Conservation (phyloP, 2,888 invertebrate genomes). For the Cynaeus angustus region DNA sequence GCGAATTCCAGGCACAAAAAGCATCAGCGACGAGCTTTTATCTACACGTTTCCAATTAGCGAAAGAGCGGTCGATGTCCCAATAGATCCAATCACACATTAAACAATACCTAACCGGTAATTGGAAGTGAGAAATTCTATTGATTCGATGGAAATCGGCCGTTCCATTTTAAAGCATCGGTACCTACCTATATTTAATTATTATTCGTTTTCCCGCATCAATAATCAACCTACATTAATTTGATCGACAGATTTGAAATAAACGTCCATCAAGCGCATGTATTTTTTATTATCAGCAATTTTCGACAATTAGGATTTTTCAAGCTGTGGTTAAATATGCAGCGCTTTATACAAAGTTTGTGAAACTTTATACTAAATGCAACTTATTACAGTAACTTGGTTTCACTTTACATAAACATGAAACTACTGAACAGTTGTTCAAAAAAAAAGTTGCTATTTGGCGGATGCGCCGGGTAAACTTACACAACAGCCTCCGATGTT, state of each 20-base stretch:
- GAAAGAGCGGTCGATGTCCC: constrained; percentile 59
- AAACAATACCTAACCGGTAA: constrained; percentile 61
- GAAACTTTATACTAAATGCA: too few species aligned
- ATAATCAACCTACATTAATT: constrained; percentile 2
- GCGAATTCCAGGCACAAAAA: constrained; percentile 43
- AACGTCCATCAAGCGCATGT: not conserved
- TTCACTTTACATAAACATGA: too few species aligned
- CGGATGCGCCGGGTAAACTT: constrained; percentile 2
- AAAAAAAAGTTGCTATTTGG: not conserved
- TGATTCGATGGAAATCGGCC: constrained; percentile 49
- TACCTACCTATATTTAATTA: constrained; percentile 26
- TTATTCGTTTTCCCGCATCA: constrained; percentile 22
- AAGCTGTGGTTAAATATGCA: too few species aligned
- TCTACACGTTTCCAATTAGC: constrained; percentile 62
- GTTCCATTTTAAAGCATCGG: constrained; percentile 40
- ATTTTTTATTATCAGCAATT: constrained; percentile 1
- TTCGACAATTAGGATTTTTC: not conserved
- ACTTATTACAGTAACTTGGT: too few species aligned
- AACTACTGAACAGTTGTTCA: too few species aligned
- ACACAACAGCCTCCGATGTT: not conserved
- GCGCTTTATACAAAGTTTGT: too few species aligned
- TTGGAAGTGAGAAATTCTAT: constrained; percentile 58
- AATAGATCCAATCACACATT: constrained; percentile 61
- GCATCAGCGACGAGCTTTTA: constrained; percentile 53
- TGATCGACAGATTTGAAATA: constrained; percentile 23